Base-by-base conservation (phyloP, 2,797 vertebrate genomes). In the Carduelis carduelis region DNA sequence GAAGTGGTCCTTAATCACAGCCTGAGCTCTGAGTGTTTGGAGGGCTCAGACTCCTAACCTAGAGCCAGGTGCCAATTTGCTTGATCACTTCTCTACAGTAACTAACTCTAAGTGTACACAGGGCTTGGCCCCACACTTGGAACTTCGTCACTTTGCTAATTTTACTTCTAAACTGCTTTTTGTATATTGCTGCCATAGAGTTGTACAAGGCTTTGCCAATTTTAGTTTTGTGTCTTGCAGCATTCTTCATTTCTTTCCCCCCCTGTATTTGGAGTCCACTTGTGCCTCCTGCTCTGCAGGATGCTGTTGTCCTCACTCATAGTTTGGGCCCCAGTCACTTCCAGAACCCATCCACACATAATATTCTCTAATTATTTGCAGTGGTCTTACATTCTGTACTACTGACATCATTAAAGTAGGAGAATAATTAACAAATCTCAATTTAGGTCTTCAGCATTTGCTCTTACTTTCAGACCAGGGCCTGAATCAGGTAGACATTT, bases 31-130 rank as follows among this genome's bases (percentile, higher is more conserved):
- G 22, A 20, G 22, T 26, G 17, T 89, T 72, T 8, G 17, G 30
- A 7, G 63, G 23, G 17, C 53, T 82, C 41, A 70, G n/a, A 21
- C 46, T 92, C 37, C 28, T 53, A 21, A 50, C 23, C 30, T 30
- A 34, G 23, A 61, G 23, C n/a, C 35, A 46, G 22, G 15, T 66
- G 19, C 70, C 39, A 8, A 8, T 82, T 70, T 76, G 27, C 34
- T 76, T 37, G 9, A 8, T 27, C 6, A 1, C 23, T 75, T 80
- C 47, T 64, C 28, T 74, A 0, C 15, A 43, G 0, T n/a, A 76
- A 32, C 32, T n/a, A 13, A 32, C 6, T 4, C 26, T 37, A 0
- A 0, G 0, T 57, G 16, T 46, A n/a, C 28, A 11, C 8, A 22
- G 17, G 50, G 63, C 59, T 59, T 64, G 41, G 28, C 46, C 13